These are phyloP conservation scores for Sapayoa aenigma DNA, from an alignment of 2,113 vertebrate species.

Conservation along the genomic window DNA sequence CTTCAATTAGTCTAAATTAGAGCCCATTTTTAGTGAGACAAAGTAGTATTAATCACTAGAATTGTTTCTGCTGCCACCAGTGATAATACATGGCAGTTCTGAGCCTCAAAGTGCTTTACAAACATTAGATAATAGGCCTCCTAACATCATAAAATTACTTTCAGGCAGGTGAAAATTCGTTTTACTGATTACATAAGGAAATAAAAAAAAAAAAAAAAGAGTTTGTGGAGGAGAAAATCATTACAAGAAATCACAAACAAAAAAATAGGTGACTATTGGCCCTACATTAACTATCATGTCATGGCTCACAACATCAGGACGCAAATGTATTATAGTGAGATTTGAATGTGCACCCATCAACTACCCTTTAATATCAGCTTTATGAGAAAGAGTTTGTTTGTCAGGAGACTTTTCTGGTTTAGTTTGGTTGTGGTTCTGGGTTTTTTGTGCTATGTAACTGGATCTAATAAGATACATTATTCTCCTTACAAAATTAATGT, in stretches of 20 bases:
- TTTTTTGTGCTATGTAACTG: not conserved
- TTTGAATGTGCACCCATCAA: not conserved
- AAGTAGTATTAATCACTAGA: not conserved
- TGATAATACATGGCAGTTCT: not conserved
- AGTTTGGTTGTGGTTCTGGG: not conserved
- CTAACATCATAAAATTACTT: not conserved
- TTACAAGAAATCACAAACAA: not conserved
- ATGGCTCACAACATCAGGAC: not conserved
- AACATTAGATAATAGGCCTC: not conserved
- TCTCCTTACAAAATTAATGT: not conserved
- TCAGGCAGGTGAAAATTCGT: not conserved
- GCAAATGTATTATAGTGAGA: not conserved
- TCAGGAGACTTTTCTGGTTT: not conserved
- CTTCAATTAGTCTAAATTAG: conserved; percentile 10
- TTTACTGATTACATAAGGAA: not conserved
- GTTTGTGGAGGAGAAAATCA: not conserved
- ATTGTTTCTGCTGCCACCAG: not conserved
- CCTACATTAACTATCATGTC: not conserved
- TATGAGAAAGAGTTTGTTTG: not conserved
- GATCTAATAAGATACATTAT: not conserved
- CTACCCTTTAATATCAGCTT: not conserved
- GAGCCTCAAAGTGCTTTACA: not conserved
- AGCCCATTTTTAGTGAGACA: not conserved
- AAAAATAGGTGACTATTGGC: not conserved
- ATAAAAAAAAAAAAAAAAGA: not conserved